Base-by-base conservation (phyloP, 2,113 vertebrate species). In the Rhizomys pruinosus region DNA sequence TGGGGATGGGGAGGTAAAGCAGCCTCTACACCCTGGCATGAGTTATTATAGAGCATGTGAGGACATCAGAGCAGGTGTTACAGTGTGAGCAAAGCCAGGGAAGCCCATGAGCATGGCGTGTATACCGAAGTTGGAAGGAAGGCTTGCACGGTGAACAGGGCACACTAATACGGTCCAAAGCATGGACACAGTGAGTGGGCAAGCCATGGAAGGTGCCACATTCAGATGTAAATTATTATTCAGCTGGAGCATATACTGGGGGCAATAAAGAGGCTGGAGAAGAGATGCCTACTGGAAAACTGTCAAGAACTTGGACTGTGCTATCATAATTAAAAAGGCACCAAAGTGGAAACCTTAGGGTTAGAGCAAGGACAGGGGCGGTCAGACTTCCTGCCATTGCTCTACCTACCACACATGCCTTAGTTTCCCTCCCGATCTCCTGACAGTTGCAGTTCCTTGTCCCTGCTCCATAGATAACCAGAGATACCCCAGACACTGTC, bases 81-180 rank as follows among this genome's bases (percentile, higher is more conserved):
- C 0, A 17, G 17, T 37, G 22, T 0, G 52, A 57, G 32, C 22
- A 27, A 59, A 84, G 71, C 20, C 0, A 4, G 34, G 29, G 17
- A 22, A 19, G 89, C 22, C 27, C 6, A 2, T 0, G 0, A 34
- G 29, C 17, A 32, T 15, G 0, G 4, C 3, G 12, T 66, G 34
- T 32, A 29, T 9, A 8, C 32, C 37, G 15, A 64, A 52, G 42
- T 7, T 13, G 39, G 64, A 63, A 77, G 39, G 57, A 72, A 92
- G 25, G 23, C 29, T 39, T 0, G 0, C 3, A 37, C 0, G 0
- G 57, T 25, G 7, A 29, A 63, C 0, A 3, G 0, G 29, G 61
- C 39, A 27, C 15, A 19, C 0, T 2, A 57, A 7, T 11, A 0
- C 63, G 71, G 47, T 0, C 39, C 3, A 17, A 2, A 3, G 0